Evolutionary conservation across 2,113 vertebrate species (phyloP).

Genomic region (Anoplopoma fimbria): DNA sequence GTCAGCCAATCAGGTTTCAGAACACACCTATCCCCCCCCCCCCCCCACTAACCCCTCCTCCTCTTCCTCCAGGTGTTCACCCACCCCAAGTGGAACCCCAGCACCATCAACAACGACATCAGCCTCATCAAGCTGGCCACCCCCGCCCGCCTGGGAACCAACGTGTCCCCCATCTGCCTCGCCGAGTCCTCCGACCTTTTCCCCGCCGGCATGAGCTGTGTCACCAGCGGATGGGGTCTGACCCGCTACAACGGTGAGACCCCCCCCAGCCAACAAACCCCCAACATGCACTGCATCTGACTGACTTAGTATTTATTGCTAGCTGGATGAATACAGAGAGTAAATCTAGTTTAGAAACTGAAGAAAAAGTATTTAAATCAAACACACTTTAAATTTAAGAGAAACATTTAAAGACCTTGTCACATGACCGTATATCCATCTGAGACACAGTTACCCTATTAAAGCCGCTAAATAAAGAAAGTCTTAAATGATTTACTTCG

Average conservation of each 20-base stretch:
- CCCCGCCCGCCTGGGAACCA: slow-evolving; percentile 63
- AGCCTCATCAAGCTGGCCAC: slow-evolving; percentile 77
- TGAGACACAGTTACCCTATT: too few relatives aligned
- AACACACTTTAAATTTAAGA: too few relatives aligned
- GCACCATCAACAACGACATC: slow-evolving; percentile 84
- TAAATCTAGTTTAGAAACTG: too few relatives aligned
- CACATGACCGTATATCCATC: too few relatives aligned
- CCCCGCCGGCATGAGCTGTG: slow-evolving; percentile 71
- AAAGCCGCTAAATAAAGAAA: too few relatives aligned
- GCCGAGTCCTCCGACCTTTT: slow-evolving; percentile 60
- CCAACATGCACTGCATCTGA: too few relatives aligned
- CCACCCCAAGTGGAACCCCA: slow-evolving; percentile 77
- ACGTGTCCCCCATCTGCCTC: slow-evolving; percentile 68
- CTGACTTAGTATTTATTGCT: too few relatives aligned
- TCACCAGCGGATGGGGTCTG: slow-evolving; percentile 82
- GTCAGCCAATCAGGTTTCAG: slow-evolving; percentile 4
- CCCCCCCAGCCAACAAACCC: too few relatives aligned
- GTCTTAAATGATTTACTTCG: too few relatives aligned
- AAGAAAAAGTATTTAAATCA: too few relatives aligned
- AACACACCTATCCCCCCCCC: rapidly evolving
- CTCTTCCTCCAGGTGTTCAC: slow-evolving; percentile 77
- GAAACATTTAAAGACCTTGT: too few relatives aligned
- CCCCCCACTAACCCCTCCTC: not conserved
- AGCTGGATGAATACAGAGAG: too few relatives aligned
- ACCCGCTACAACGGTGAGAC: slow-evolving; percentile 76